phyloP scores from a whole-genome alignment of 2,888 invertebrate genomes.

The Callosobruchus maculatus region DNA sequence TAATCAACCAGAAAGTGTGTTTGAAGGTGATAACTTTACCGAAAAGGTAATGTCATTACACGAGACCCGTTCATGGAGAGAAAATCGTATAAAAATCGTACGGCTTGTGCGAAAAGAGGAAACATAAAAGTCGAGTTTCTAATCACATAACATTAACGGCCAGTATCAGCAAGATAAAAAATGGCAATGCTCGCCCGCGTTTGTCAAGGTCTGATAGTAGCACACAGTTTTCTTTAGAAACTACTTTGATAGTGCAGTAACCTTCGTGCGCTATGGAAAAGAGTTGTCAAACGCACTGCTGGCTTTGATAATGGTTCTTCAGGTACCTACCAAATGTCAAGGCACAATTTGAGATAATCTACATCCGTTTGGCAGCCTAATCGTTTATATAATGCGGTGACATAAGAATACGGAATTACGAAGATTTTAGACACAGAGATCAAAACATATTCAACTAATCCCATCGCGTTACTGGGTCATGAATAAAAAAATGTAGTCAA shows the following conservation, averaged over 20 bases:
- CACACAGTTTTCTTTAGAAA: background rate
- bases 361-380: background rate
- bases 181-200: background rate
- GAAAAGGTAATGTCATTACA: background rate
- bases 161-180: background rate
- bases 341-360: background rate
- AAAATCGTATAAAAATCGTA: background rate
- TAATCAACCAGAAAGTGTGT: background rate
- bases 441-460: too few species aligned
- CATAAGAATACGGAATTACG: background rate
- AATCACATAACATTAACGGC: background rate
- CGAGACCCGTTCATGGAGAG: background rate
- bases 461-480: too few species aligned
- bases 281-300: background rate
- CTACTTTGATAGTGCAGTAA: background rate
- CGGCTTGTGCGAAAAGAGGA: background rate
- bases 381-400: background rate
- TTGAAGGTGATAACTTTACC: background rate
- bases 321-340: background rate
- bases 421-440: too few species aligned
- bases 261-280: background rate
- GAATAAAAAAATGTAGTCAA: too few species aligned
- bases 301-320: background rate
- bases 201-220: background rate
- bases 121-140: background rate